Base-by-base conservation (phyloP, 1,140 invertebrate genomes). In the Habropoda laboriosa region DNA sequence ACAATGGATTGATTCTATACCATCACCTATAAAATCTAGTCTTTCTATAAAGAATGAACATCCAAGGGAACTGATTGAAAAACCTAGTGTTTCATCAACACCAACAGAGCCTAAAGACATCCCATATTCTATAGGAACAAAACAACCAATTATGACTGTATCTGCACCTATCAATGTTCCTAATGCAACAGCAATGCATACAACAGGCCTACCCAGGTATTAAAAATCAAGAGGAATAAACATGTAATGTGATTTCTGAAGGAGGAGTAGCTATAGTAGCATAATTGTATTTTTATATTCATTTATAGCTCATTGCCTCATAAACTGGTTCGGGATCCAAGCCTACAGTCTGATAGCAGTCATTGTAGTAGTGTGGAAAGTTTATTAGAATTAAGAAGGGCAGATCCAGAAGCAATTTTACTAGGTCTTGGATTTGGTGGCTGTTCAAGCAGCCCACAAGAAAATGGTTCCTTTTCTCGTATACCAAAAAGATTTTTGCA, bases 391-490 rank as follows among this genome's bases (percentile, higher is more conserved):
- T 92, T 95, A 12, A 92, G 96, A 70, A 94, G 94, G 87, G 95
- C 96, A 5, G 96, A 97, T 92, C 96, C 96, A 2, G 96, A 97
- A 90, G 95, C 96, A 57, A 94, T 97, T 40, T 90, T 97, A 6
- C 83, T 96, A 30, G 95, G 94, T 57, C 92, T 96, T 64, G 96
- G 95, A n/a, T 96, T 96, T 93, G 92, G 93, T 66, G 91, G 91
- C 45, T 84, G 87, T 47, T 24, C 89, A 0, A 84, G n/a, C 27
- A 89, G 86, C 72, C 88, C 88, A 0, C 89, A 89, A 51, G 89
- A 92, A 8, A 90, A 85, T 60, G 95, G 94, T 21, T 95, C 95
- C 16, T 94, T 94, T 21, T 89, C 95, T 45, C 93, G 95, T 63
- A 96, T 97, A 89, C 96, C 96, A 3, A 94, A 94, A 85, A 89